Evolutionary conservation across 2,888 invertebrate genomes (phyloP).

Genomic region (Galeruca laticollis): DNA sequence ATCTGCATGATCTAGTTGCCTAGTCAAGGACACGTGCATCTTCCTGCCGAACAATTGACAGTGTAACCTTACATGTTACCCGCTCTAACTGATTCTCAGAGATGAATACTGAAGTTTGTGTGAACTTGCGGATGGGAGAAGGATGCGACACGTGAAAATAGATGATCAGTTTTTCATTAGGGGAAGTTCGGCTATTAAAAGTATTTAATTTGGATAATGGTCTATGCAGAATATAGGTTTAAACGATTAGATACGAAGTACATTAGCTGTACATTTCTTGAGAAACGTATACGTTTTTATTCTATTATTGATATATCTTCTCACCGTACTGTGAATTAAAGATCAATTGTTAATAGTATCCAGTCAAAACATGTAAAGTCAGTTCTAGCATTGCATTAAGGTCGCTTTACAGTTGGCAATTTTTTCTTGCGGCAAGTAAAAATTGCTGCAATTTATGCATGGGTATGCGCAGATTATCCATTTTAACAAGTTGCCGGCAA

Average conservation of each 20-base stretch:
- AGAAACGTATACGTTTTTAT: too few relatives aligned
- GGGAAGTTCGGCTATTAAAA: slow-evolving; percentile 25
- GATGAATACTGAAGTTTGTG: slow-evolving; percentile 38
- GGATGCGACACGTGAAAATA: slow-evolving; percentile 37
- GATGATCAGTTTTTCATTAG: slow-evolving; percentile 45
- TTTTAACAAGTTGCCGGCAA: too few relatives aligned
- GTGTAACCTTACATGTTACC: slow-evolving; percentile 56
- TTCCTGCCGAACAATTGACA: slow-evolving; percentile 58
- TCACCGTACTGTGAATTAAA: too few relatives aligned
- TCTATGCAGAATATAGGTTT: not conserved
- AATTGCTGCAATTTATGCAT: too few relatives aligned
- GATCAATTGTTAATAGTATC: too few relatives aligned
- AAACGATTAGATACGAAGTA: not conserved
- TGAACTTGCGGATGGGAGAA: slow-evolving; percentile 43
- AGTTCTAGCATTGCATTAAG: too few relatives aligned
- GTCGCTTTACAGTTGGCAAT: too few relatives aligned
- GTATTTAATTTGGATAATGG: slow-evolving; percentile 22
- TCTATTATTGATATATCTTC: too few relatives aligned
- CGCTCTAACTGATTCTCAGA: slow-evolving; percentile 28
- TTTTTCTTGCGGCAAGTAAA: too few relatives aligned
- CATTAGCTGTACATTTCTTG: not conserved
- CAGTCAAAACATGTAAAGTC: too few relatives aligned
- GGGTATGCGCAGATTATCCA: too few relatives aligned
- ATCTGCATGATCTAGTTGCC: slow-evolving; percentile 59
- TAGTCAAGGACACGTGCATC: slow-evolving; percentile 58